These are phyloP conservation scores for Lepidostoma basale DNA, from an alignment of 1,140 invertebrate species.

Conservation along the genomic window DNA sequence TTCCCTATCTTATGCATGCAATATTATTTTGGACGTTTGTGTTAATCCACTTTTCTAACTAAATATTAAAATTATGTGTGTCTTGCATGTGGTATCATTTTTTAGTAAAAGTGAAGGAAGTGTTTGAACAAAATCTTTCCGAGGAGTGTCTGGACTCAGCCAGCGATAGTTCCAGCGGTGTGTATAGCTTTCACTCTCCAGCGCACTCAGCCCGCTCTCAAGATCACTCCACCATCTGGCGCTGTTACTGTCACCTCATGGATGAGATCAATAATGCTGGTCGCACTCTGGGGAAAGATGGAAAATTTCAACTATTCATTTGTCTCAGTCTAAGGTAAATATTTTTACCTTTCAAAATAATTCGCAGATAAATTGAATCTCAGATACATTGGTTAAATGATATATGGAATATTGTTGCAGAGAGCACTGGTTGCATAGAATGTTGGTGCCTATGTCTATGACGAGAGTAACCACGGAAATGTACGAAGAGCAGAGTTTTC, in stretches of 20 bases:
- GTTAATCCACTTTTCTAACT: not conserved
- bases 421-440: slow-evolving; percentile 89
- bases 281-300: slow-evolving; percentile 93
- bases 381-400: no score
- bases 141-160: slow-evolving; percentile 58
- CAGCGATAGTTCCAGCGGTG: slow-evolving; percentile 43
- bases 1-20: no score
- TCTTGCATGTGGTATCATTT: slow-evolving; percentile 47
- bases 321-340: slow-evolving; percentile 84
- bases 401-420: slow-evolving; percentile 62
- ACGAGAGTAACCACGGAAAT: slow-evolving; percentile 87
- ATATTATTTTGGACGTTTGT: no score
- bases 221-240: slow-evolving; percentile 71
- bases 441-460: slow-evolving; percentile 85
- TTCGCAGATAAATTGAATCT: no score
- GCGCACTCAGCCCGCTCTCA: slow-evolving; percentile 57
- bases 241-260: slow-evolving; percentile 78
- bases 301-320: slow-evolving; percentile 96
- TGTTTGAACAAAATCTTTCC: slow-evolving; percentile 77
- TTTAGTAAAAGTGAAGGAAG: slow-evolving; percentile 83
- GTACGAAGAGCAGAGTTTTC: slow-evolving; percentile 95
- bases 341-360: no score
- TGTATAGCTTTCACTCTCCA: slow-evolving; percentile 46
- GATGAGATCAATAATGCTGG: slow-evolving; percentile 85
- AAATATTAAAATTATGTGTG: slow-evolving; percentile 7